These are phyloP conservation scores for Eulemur macaco DNA, from an alignment of 2,113 vertebrate species.

Conservation along the genomic window DNA sequence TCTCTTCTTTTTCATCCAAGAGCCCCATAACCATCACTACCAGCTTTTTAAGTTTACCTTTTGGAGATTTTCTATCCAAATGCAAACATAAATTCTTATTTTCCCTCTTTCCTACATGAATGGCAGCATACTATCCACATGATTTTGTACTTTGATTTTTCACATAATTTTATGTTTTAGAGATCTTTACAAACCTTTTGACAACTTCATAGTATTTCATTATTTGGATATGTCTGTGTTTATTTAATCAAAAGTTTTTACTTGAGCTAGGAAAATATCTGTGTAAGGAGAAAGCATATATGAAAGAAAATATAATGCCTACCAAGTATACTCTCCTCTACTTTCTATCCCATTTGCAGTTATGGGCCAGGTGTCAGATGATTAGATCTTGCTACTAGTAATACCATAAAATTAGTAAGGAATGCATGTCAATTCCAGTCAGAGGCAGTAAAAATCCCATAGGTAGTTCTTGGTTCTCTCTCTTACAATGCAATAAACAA, in stretches of 20 bases:
- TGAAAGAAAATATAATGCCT: neutral
- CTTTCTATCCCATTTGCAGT: neutral
- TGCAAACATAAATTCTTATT: neutral
- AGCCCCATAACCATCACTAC: neutral
- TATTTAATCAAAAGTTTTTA: neutral
- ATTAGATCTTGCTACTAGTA: neutral
- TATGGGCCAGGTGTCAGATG: neutral
- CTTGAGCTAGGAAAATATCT: neutral
- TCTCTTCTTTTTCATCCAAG: neutral
- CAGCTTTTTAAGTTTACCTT: neutral
- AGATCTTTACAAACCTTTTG: neutral
- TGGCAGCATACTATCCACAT: neutral
- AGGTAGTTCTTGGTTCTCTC: neutral
- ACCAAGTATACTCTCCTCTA: neutral
- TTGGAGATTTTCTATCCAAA: neutral
- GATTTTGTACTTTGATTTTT: neutral
- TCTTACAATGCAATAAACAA: neutral
- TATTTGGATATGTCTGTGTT: neutral
- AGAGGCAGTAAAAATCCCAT: neutral
- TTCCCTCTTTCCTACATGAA: neutral
- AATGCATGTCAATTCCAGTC: neutral
- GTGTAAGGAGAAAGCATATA: neutral
- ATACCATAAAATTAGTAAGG: neutral
- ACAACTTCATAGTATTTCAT: neutral
- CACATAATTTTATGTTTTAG: neutral